A percentile compares a stretch with the other conserved stretches of the same genome.
These are phyloP conservation scores for Apocrypta bakeri DNA, from an alignment of 1,140 invertebrate species.

Conservation along the genomic window DNA sequence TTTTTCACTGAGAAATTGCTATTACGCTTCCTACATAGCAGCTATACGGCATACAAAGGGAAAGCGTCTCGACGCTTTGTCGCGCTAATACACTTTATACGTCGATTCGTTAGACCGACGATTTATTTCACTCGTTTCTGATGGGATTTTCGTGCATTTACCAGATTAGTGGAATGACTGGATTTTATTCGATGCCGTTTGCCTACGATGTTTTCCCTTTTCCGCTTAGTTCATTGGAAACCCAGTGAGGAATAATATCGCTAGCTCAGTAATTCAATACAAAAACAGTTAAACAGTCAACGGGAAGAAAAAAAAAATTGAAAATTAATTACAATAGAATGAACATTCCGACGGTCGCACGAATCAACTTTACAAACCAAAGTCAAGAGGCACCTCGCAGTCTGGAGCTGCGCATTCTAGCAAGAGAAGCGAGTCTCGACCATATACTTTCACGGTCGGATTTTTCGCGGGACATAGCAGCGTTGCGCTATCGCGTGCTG, in stretches of 20 bases:
- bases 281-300: too few species aligned
- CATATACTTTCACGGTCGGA: slow-evolving; percentile 31
- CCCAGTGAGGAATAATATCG: neutral
- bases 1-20: slow-evolving; percentile 32
- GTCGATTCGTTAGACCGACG: neutral
- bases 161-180: neutral
- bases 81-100: too few species aligned
- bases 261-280: too few species aligned
- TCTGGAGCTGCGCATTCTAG: neutral
- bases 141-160: neutral
- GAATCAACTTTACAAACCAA: neutral
- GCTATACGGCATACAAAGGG: too few species aligned
- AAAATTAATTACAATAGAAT: neutral
- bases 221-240: neutral
- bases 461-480: slow-evolving; percentile 7
- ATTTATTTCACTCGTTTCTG: neutral
- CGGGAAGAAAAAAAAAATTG: neutral
- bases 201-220: too few species aligned
- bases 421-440: neutral
- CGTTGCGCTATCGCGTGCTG: slow-evolving; percentile 34
- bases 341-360: neutral
- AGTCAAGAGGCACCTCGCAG: neutral
- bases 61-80: slow-evolving; percentile 21
- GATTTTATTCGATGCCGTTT: neutral
- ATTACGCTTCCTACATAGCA: neutral